phyloP scores from a whole-genome alignment of 2,113 vertebrate species.

The Oncorhynchus masou region DNA sequence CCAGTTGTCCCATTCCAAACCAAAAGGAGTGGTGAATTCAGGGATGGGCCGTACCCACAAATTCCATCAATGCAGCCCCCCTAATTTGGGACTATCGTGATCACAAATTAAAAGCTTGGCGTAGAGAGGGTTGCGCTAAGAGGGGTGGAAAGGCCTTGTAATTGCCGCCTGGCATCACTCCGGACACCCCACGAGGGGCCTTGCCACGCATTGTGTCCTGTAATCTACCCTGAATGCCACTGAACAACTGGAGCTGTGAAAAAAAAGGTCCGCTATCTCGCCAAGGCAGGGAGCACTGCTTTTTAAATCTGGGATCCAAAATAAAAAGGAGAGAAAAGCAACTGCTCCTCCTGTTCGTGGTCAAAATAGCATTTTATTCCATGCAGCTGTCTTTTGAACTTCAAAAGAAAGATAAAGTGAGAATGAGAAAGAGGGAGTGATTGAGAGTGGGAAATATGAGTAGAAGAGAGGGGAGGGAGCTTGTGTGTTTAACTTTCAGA shows the following conservation, averaged over 20 bases:
- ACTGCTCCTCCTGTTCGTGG: not conserved
- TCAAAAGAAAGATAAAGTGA: no score
- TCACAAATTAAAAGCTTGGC: slow-evolving; percentile 45
- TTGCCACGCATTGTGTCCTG: slow-evolving; percentile 32
- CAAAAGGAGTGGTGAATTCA: slow-evolving; percentile 33
- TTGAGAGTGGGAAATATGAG: no score
- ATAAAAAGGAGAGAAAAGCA: slow-evolving; percentile 7
- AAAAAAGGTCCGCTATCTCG: slow-evolving; percentile 8
- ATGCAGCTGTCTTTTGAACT: not conserved
- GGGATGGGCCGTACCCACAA: slow-evolving; percentile 61
- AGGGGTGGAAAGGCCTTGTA: no score
- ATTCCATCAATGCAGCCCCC: slow-evolving; percentile 57
- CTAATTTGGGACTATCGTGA: slow-evolving; percentile 50
- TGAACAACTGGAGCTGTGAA: slow-evolving; percentile 32
- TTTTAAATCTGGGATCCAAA: no score
- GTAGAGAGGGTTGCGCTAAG: no score
- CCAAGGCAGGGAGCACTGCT: not conserved
- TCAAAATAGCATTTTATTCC: slow-evolving; percentile 3
- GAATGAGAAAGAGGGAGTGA: no score
- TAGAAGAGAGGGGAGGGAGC: no score
- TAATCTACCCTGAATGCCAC: slow-evolving; percentile 26
- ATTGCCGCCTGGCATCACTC: no score
- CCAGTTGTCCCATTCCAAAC: not conserved
- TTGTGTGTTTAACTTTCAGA: no score
- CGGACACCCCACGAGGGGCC: slow-evolving; percentile 35